Base-by-base conservation (phyloP, 2,113 vertebrate species). In the Centropus bengalensis region DNA sequence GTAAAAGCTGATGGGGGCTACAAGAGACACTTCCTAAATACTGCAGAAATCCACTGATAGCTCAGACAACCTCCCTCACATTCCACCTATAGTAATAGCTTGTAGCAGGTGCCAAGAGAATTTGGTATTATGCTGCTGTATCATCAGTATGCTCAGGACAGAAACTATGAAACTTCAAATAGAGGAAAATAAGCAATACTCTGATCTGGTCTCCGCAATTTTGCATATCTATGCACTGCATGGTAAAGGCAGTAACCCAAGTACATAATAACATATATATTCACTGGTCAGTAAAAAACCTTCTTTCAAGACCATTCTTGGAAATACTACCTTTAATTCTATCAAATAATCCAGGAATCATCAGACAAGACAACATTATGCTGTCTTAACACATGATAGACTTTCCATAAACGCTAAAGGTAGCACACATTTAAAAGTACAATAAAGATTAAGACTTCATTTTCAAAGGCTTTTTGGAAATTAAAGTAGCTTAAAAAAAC, bases 401-500 rank as follows among this genome's bases (percentile, higher is more conserved):
- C n/a, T 55, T 59, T 93, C 74, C n/a, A 30, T 24, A 81, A 91
- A 78, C 69, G 60, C 30, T 44, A 81, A 74, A 90, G 88, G 55
- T 38, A 63, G 15, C 16, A 77, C 71, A 90, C 8, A 75, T 83
- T 93, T 30, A 54, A 84, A 95, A 93, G 32, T 78, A 92, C 77
- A 91, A 59, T 22, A 83, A 89, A 82, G 42, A 91, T 28, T 20
- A 69, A 79, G 62, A 66, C 9, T 94, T 92, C 28, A 40, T 79
- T 92, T 92, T 91, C 87, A 82, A 91, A 93, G 71, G 32, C 68
- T 84, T 83, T 9, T 26, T 81, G 80, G 73, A 85, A 88, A 89
- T 80, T 20, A 79, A 69, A 94, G 59, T 44, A 94, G 28, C 67
- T 96, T 60, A 80, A 94, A 89, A 45, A 89, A 82, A 86, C 87